Base-by-base conservation (phyloP, 2,888 invertebrate genomes). In the Epiblema foenella region DNA sequence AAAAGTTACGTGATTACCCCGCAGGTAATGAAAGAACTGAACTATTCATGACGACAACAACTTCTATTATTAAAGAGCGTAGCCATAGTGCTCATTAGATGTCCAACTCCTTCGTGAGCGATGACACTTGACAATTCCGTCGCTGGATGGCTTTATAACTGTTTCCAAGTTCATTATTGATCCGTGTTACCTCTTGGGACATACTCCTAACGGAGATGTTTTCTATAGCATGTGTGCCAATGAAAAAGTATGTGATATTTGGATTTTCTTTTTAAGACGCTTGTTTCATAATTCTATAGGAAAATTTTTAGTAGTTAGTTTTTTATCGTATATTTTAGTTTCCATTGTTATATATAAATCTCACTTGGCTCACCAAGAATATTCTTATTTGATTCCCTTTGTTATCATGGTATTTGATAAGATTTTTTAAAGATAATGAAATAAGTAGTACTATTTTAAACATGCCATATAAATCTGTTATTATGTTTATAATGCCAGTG, bases 161-260 rank as follows among this genome's bases (percentile, higher is more conserved):
- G 60, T 52, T 68, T 18, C 33, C 42, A 46, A 62, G n/a, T 57
- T 57, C n/a, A 33, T 17, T 12, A 12, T 56, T 42, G 39, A 56
- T 29, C 42, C 29, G 56, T 20, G 33, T 52, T 39, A 52, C 37
- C 52, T 64, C 51, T 63, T 18, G 51, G 18, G 9, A 11, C 33
- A 10, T 63, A 52, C 29, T 52, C 37, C 24, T 24, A 39, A 24
- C n/a, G 54, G 39, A 54, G 37, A 51, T 20, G 37, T 64, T 37
- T 57, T 54, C 52, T 63, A 49, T 49, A 63, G 58, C 69, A 42
- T 59, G 69, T 59, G 69, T 69, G 69, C 69, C 63, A 72, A 69
- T 73, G 65, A 68, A 69, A 58, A 58, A 46, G 59, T 58, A 65
- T 69, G 69, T 74, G 69, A 70, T 73, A 52, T 62, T 73, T 68